These are phyloP conservation scores for Andrena marginata DNA, from an alignment of 2,888 invertebrate genomes.

Conservation along the genomic window DNA sequence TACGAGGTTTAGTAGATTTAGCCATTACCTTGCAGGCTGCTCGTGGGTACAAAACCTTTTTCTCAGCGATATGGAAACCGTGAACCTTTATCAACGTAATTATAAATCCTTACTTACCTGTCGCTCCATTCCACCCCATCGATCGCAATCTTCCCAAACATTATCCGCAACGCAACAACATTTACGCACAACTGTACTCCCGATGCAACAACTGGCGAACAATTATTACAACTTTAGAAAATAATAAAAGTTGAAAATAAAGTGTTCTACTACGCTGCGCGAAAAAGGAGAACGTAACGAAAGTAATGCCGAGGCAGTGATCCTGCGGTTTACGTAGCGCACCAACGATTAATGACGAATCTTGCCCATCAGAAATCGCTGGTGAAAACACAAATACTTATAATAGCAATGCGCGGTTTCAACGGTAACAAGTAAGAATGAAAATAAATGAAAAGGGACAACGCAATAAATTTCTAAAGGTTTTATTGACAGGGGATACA, in stretches of 20 bases:
- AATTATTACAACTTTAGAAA: conserved; percentile 3
- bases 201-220: conserved; percentile 26
- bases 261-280: not conserved
- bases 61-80: not conserved
- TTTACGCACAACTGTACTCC: conserved; percentile 29
- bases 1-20: no score
- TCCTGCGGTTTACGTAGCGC: not conserved
- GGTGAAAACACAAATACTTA: not conserved
- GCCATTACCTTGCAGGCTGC: no score
- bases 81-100: not conserved
- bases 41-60: no score
- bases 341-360: conserved; percentile 21
- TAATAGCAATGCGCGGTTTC: not conserved
- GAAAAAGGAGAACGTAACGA: not conserved
- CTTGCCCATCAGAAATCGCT: conserved; percentile 18
- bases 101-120: conserved; percentile 59
- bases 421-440: not conserved
- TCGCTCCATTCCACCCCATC: conserved; percentile 9
- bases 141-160: conserved; percentile 47
- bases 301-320: not conserved
- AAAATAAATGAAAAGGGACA: conserved; percentile 26
- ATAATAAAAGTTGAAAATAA: conserved; percentile 1
- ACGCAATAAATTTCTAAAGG: conserved; percentile 19
- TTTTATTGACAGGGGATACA: conserved; percentile 39
- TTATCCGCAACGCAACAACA: conserved; percentile 27